phyloP scores from a whole-genome alignment of 2,888 invertebrate species.

The Tetragonula carbonaria region DNA sequence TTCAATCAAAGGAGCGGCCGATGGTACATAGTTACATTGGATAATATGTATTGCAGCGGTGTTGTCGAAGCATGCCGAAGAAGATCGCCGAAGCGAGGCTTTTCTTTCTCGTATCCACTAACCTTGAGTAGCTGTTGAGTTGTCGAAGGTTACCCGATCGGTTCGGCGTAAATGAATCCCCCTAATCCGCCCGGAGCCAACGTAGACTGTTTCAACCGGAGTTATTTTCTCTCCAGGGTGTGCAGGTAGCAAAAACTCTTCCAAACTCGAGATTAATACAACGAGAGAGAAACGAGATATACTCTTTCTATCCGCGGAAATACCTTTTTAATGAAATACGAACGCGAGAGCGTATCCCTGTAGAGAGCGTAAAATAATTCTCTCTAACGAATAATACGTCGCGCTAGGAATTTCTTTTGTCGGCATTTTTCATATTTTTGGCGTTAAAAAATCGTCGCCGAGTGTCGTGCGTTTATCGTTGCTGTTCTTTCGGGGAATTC shows the following conservation, averaged over 20 bases:
- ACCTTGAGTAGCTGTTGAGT: slow-evolving; percentile 59
- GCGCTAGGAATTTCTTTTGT: background rate
- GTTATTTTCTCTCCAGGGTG: background rate
- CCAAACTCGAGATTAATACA: slow-evolving; percentile 4
- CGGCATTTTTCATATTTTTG: background rate
- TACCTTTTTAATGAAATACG: background rate
- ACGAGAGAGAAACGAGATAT: too few species aligned
- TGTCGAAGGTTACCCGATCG: slow-evolving; percentile 60
- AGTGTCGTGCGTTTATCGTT: slow-evolving; percentile 4
- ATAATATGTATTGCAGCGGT: slow-evolving; percentile 18
- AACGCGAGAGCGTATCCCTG: background rate
- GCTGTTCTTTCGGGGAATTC: slow-evolving; percentile 4
- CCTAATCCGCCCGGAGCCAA: slow-evolving; percentile 59
- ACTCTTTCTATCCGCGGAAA: background rate
- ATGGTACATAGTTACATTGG: slow-evolving; percentile 25
- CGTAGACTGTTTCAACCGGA: slow-evolving; percentile 28
- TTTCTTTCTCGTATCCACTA: slow-evolving; percentile 46
- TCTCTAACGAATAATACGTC: background rate
- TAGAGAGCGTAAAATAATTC: background rate
- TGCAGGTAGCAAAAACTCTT: slow-evolving; percentile 20
- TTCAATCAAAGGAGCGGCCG: slow-evolving; percentile 23
- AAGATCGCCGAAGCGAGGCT: slow-evolving; percentile 29
- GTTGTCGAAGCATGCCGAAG: slow-evolving; percentile 5
- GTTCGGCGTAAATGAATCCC: slow-evolving; percentile 64
- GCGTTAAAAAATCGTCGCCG: slow-evolving; percentile 17